Conservation (phyloP, 2,888 invertebrate species). For the Entomobrya proxima region DNA sequence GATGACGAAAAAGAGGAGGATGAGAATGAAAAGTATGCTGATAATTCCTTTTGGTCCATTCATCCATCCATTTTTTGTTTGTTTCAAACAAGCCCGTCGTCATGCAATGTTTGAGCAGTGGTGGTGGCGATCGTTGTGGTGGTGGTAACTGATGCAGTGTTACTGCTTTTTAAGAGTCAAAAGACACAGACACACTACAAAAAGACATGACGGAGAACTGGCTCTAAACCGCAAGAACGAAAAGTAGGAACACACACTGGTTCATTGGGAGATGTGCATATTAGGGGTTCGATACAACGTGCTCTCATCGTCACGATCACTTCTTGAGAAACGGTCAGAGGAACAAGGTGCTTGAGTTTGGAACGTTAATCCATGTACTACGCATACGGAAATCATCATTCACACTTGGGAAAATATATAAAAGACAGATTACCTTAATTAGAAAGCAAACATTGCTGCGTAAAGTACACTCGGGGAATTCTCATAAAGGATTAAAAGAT, state of each 20-base stretch:
- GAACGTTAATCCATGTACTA: background rate
- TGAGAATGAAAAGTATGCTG: conserved; percentile 18
- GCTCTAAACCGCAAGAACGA: background rate
- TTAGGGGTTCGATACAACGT: conserved; percentile 24
- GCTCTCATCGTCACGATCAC: background rate
- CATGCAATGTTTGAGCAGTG: no score
- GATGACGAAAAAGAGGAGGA: conserved; percentile 18
- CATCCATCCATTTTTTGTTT: background rate
- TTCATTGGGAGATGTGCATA: background rate
- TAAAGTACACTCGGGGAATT: no score
- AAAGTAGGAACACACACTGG: background rate
- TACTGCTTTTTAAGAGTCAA: no score
- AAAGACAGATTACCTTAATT: no score
- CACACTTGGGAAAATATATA: no score
- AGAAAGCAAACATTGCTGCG: no score
- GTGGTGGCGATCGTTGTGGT: no score
- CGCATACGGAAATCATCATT: background rate
- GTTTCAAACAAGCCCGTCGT: background rate
- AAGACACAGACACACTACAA: no score
- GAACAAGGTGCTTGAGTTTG: conserved; percentile 9
- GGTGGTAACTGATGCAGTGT: no score
- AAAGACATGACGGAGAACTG: no score
- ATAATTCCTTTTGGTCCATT: background rate
- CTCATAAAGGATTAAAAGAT: no score
- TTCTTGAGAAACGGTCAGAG: conserved; percentile 14